Conservation (phyloP, 2,888 invertebrate genomes). For the Agonum fuliginosum region DNA sequence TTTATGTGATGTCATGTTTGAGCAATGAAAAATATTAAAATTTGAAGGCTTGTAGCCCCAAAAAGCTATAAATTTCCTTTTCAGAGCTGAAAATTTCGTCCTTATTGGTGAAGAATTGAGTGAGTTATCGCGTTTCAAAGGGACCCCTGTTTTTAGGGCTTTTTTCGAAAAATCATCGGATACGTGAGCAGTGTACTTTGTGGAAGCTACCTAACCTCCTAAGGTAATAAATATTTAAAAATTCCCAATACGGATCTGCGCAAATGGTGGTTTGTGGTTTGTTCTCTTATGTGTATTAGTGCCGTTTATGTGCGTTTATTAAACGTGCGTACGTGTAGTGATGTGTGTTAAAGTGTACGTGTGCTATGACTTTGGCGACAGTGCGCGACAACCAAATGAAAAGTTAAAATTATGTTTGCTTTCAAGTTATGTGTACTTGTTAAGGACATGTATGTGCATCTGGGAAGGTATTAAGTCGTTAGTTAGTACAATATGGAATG, state of each 20-base stretch:
- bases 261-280: background rate
- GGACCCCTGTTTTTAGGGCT: too few species aligned
- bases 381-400: constrained; percentile 43
- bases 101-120: too few species aligned
- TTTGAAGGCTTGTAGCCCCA: too few species aligned
- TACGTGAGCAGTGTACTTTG: too few species aligned
- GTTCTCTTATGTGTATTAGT: background rate
- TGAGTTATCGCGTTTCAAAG: too few species aligned
- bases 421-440: constrained; percentile 40
- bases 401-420: constrained; percentile 32
- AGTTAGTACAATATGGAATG: constrained; percentile 5
- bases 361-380: constrained; percentile 38
- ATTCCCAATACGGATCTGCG: background rate
- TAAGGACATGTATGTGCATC: constrained; percentile 24
- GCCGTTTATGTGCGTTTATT: background rate
- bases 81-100: too few species aligned
- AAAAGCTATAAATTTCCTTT: too few species aligned
- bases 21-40: too few species aligned
- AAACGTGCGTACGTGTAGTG: background rate
- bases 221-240: background rate
- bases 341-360: background rate
- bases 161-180: too few species aligned
- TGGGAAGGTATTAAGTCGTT: constrained; percentile 15
- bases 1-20: too few species aligned
- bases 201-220: too few species aligned